These are phyloP conservation scores for Serripes groenlandicus DNA, from an alignment of 2,888 invertebrate species.

Conservation along the genomic window DNA sequence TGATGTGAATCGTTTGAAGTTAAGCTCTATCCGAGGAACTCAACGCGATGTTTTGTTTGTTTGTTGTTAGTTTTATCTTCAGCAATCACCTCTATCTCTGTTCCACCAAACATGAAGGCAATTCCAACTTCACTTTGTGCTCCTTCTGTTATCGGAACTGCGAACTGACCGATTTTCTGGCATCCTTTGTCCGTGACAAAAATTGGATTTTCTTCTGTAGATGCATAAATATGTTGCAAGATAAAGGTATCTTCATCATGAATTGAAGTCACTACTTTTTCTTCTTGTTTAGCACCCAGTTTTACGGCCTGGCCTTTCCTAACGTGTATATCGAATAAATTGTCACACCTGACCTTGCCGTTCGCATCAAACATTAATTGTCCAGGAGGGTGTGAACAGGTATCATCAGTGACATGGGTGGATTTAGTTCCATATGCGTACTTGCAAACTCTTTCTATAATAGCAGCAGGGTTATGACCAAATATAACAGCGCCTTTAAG, in stretches of 20 bases:
- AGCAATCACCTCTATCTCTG: constrained; percentile 69
- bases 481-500: constrained; percentile 68
- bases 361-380: neutral
- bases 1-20: too few relatives aligned
- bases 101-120: constrained; percentile 72
- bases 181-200: constrained; percentile 66
- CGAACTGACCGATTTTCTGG: constrained; percentile 63
- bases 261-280: constrained; percentile 59
- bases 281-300: constrained; percentile 56
- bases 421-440: constrained; percentile 60
- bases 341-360: neutral
- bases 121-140: constrained; percentile 62
- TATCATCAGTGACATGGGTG: constrained; percentile 26
- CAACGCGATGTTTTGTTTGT: constrained; percentile 62
- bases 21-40: constrained; percentile 56
- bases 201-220: constrained; percentile 52
- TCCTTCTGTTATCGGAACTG: constrained; percentile 58
- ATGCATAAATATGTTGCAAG: constrained; percentile 64
- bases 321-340: constrained; percentile 66
- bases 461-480: constrained; percentile 56
- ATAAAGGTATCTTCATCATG: constrained; percentile 63
- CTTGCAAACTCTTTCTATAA: constrained; percentile 57
- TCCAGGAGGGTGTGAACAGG: constrained; percentile 45
- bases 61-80: constrained; percentile 54
- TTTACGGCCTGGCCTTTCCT: constrained; percentile 57